phyloP scores from a whole-genome alignment of 1,140 invertebrate species.

The Cardiocondyla obscurior region DNA sequence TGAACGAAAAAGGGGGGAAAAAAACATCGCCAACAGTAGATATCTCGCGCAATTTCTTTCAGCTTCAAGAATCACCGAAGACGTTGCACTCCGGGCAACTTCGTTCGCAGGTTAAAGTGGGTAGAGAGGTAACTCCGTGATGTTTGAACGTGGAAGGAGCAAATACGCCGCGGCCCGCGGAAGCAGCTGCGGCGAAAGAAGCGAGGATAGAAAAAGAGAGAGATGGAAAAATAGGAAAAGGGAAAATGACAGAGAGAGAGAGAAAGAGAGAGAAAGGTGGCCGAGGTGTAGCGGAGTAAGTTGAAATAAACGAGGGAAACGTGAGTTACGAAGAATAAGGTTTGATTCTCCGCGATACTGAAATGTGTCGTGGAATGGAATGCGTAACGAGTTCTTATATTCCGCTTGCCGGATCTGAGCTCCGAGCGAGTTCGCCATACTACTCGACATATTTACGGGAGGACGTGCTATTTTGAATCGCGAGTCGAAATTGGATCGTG shows the following conservation, averaged over 20 bases:
- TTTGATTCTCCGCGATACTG: conserved; percentile 47
- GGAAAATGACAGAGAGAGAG: not conserved
- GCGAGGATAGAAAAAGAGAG: not conserved
- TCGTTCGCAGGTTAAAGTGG: conserved; percentile 31
- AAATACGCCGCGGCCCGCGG: conserved; percentile 10
- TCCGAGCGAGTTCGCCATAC: conserved; percentile 7
- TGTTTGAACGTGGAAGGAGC: conserved; percentile 47
- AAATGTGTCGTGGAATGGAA: conserved; percentile 35
- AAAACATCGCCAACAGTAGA: conserved; percentile 11
- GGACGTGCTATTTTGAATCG: conserved; percentile 49
- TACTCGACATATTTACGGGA: conserved; percentile 25
- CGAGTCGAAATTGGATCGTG: conserved; percentile 41
- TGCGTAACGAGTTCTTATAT: conserved; percentile 53
- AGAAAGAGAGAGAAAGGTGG: not conserved
- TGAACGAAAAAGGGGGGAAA: not conserved
- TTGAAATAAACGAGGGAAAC: conserved; percentile 50
- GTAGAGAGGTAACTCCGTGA: conserved; percentile 37
- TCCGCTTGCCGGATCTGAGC: not conserved
- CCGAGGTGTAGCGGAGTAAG: conserved; percentile 20
- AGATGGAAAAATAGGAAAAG: not conserved
- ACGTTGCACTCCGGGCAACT: conserved; percentile 30
- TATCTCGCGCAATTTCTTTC: not conserved
- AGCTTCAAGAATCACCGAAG: conserved; percentile 25
- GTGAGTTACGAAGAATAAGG: conserved; percentile 46
- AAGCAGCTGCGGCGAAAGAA: conserved; percentile 31